Conservation (phyloP, 1,140 invertebrate genomes). For the Phortica variegata region DNA sequence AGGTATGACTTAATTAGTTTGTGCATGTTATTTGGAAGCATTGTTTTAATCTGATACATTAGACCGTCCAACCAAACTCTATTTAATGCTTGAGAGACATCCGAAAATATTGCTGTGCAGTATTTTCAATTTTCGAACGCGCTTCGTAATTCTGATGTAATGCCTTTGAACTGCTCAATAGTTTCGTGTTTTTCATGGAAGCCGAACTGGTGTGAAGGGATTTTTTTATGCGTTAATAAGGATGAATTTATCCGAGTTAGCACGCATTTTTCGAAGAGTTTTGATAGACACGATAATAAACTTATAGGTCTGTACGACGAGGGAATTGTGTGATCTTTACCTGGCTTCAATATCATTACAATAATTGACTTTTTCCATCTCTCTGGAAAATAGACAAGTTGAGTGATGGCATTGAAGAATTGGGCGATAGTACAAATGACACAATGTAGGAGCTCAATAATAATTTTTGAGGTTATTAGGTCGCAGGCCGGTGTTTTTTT, state of each 20-base stretch:
- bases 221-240: no score
- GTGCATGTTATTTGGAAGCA: no score
- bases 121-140: no score
- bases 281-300: conserved; percentile 33
- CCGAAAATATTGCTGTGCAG: no score
- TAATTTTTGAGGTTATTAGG: not conserved
- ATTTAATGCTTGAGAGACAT: no score
- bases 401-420: conserved; percentile 27
- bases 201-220: no score
- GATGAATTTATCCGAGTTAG: not conserved
- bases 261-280: conserved; percentile 35
- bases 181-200: conserved; percentile 1
- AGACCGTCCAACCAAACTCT: conserved; percentile 34
- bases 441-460: no score
- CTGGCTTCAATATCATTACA: conserved; percentile 35
- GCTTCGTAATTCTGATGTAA: conserved; percentile 6
- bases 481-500: not conserved
- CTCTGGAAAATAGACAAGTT: no score
- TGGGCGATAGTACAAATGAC: conserved; percentile 30
- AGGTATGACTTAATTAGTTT: conserved; percentile 32
- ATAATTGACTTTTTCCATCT: no score
- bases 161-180: conserved; percentile 1
- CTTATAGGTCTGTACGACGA: conserved; percentile 47
- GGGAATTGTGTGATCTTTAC: conserved; percentile 29
- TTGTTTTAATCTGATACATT: no score